Evolutionary conservation across 2,113 vertebrate species (phyloP).

Genomic region (Myotis brandtii): DNA sequence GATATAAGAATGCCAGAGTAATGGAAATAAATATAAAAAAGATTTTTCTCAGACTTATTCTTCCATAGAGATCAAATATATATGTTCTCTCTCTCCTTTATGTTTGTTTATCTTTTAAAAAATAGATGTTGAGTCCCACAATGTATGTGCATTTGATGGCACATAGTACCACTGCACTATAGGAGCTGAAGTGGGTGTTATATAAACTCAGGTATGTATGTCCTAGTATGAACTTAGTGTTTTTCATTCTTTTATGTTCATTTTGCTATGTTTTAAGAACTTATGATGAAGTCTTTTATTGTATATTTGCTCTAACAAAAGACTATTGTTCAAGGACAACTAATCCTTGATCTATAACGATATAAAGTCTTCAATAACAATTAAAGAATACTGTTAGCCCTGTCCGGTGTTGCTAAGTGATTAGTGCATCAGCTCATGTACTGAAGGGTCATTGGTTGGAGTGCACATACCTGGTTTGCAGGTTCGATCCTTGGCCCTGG

Average conservation of each 20-base stretch:
- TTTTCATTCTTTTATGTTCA: background rate
- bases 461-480: too few species aligned
- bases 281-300: background rate
- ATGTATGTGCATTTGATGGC: background rate
- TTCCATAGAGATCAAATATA: background rate
- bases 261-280: background rate
- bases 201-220: background rate
- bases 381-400: background rate
- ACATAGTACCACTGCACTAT: background rate
- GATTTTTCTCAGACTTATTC: background rate
- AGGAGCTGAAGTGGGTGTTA: background rate
- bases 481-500: too few species aligned
- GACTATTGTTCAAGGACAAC: background rate
- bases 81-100: background rate
- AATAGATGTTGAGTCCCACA: background rate
- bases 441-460: too few species aligned
- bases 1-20: background rate
- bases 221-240: background rate
- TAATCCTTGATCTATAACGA: background rate
- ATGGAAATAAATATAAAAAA: slow-evolving; percentile 21
- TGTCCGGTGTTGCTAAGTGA: too few species aligned
- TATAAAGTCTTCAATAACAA: background rate
- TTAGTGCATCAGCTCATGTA: too few species aligned
- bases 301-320: background rate
- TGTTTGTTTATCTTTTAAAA: background rate